These are phyloP conservation scores for Sebastes reedi DNA, from an alignment of 2,797 vertebrate species.

Conservation along the genomic window DNA sequence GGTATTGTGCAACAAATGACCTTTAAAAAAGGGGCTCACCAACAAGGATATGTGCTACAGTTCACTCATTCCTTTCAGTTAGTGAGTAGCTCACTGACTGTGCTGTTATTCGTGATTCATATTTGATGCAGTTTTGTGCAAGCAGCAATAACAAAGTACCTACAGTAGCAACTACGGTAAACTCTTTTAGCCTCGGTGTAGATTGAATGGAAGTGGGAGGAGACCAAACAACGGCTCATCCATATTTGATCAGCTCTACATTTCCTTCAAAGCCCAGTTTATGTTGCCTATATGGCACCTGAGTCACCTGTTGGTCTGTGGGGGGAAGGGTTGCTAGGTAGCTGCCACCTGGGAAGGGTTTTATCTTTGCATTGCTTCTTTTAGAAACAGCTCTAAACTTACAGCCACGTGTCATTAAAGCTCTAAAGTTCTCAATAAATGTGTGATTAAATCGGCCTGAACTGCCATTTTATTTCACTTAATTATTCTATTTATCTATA, in stretches of 20 bases:
- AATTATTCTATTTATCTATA: background rate
- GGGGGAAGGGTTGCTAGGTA: conserved; percentile 50
- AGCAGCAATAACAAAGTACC: background rate
- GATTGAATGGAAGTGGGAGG: conserved; percentile 12
- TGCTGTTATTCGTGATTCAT: background rate
- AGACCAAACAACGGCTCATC: conserved; percentile 38
- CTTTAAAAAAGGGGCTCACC: conserved; percentile 24
- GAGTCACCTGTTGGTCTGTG: conserved; percentile 20
- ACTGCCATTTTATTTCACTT: background rate
- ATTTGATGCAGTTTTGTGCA: background rate
- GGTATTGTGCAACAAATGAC: conserved; percentile 37
- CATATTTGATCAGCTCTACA: conserved; percentile 55
- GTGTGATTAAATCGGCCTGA: background rate
- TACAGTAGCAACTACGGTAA: background rate
- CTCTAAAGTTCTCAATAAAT: background rate
- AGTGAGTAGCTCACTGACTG: conserved; percentile 13
- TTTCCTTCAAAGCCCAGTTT: conserved; percentile 37
- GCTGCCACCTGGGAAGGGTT: conserved; percentile 3
- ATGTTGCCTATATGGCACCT: conserved; percentile 20
- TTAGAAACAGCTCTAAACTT: background rate
- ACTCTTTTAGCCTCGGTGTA: background rate
- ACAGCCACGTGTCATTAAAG: background rate
- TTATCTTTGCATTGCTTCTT: background rate
- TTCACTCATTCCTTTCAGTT: conserved; percentile 24
- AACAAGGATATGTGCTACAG: conserved; percentile 33